phyloP scores from a whole-genome alignment of 2,888 invertebrate genomes.

The Julus scanicus region DNA sequence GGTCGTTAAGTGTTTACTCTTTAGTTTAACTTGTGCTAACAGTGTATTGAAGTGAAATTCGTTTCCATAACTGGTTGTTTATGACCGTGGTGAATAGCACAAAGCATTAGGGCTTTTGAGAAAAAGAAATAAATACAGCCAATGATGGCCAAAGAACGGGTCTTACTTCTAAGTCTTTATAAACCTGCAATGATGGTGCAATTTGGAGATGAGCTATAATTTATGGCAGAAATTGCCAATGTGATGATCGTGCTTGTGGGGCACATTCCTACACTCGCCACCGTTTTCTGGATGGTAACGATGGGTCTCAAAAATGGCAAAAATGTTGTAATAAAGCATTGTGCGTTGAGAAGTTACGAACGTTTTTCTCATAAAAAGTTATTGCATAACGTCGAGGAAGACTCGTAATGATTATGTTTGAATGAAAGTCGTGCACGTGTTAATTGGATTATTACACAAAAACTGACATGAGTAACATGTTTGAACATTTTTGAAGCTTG shows the following conservation, averaged over 20 bases:
- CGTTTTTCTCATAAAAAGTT: background rate
- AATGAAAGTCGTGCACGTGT: background rate
- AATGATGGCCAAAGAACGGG: background rate
- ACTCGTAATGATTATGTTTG: background rate
- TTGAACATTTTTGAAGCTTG: background rate
- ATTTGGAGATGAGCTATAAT: conserved; percentile 15
- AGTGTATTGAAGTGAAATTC: conserved; percentile 18
- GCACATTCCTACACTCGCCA: background rate
- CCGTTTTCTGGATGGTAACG: background rate
- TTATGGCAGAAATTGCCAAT: background rate
- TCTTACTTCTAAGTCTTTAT: background rate
- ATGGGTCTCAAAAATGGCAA: background rate
- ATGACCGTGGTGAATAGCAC: conserved; percentile 7
- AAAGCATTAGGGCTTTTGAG: background rate
- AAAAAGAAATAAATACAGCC: background rate
- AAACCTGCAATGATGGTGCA: background rate
- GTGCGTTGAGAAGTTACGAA: too few relatives aligned
- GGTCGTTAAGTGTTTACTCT: conserved; percentile 14
- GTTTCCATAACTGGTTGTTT: background rate
- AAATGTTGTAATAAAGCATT: background rate
- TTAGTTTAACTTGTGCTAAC: conserved; percentile 7
- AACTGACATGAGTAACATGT: background rate
- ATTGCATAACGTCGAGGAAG: background rate
- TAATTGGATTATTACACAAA: background rate
- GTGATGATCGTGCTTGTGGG: background rate